Percentiles rank a stretch among this genome's conserved stretches.
Evolutionary conservation across 2,888 invertebrate species (phyloP).

Genomic region (Tenodera sinensis): DNA sequence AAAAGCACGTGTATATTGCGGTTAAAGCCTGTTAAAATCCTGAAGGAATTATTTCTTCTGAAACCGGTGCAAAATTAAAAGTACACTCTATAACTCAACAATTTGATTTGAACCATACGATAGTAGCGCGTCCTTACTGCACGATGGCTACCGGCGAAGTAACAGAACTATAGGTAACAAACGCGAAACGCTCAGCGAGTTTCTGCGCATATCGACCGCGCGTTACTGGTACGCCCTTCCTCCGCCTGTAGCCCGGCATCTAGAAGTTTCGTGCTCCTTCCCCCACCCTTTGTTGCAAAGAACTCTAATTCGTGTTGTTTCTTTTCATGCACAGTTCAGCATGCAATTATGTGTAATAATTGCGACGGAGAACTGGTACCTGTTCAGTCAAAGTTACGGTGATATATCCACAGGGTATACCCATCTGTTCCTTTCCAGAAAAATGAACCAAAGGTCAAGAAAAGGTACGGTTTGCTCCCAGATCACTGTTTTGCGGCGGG

Average conservation of each 20-base stretch:
- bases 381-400: no score
- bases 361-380: no score
- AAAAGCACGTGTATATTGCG: background rate
- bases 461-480: no score
- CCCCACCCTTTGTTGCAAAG: background rate
- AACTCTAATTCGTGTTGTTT: background rate
- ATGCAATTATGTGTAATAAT: no score
- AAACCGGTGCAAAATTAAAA: background rate
- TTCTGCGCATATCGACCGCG: constrained; percentile 5
- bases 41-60: background rate
- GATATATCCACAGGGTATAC: no score
- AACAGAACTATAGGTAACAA: background rate
- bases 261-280: background rate
- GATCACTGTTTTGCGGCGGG: no score
- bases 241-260: background rate
- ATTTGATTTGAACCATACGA: background rate
- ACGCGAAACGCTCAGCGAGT: background rate
- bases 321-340: background rate
- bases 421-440: no score
- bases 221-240: background rate
- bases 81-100: background rate
- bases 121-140: background rate
- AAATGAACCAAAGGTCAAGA: no score
- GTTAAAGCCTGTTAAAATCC: background rate
- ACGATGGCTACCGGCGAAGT: background rate